Percentiles rank a stretch among this genome's conserved stretches.
Evolutionary conservation across 2,888 invertebrate species (phyloP).

Genomic region (Augochlorella aurata): DNA sequence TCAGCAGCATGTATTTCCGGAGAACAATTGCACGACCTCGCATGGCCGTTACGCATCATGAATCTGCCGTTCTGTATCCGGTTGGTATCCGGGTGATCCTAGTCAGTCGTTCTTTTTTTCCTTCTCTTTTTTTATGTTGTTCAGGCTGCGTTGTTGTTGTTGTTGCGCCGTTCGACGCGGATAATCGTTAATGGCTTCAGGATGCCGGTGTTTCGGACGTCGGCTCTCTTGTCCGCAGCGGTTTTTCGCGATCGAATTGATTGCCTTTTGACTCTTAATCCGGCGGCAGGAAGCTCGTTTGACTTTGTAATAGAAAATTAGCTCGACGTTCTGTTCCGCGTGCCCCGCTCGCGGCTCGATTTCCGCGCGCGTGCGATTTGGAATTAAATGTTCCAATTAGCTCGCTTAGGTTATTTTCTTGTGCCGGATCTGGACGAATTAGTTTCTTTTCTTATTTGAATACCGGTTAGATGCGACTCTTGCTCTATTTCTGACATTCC

Average conservation of each 20-base stretch:
- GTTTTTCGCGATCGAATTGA: not conserved
- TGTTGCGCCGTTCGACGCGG: slow-evolving; percentile 5
- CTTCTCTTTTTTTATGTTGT: not conserved
- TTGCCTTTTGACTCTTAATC: not conserved
- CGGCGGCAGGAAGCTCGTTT: not conserved
- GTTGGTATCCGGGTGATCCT: slow-evolving; percentile 53
- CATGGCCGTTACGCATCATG: slow-evolving; percentile 60
- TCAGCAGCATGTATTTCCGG: slow-evolving; percentile 60
- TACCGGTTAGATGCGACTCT: not conserved
- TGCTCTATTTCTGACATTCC: not conserved
- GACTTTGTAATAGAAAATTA: not conserved
- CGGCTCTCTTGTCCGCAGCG: not conserved
- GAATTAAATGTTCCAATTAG: not conserved
- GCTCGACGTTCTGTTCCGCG: not conserved
- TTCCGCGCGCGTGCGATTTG: not conserved
- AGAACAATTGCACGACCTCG: slow-evolving; percentile 59
- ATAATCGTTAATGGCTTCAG: slow-evolving; percentile 36
- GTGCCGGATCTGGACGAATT: not conserved
- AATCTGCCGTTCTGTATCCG: slow-evolving; percentile 57
- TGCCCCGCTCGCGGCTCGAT: not conserved
- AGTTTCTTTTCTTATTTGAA: not conserved
- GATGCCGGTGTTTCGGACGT: not conserved
- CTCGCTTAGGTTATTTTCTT: not conserved
- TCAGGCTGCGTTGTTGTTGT: not conserved
- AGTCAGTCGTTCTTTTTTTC: slow-evolving; percentile 19